phyloP scores from a whole-genome alignment of 2,888 invertebrate genomes.

The Volucella bombylans region DNA sequence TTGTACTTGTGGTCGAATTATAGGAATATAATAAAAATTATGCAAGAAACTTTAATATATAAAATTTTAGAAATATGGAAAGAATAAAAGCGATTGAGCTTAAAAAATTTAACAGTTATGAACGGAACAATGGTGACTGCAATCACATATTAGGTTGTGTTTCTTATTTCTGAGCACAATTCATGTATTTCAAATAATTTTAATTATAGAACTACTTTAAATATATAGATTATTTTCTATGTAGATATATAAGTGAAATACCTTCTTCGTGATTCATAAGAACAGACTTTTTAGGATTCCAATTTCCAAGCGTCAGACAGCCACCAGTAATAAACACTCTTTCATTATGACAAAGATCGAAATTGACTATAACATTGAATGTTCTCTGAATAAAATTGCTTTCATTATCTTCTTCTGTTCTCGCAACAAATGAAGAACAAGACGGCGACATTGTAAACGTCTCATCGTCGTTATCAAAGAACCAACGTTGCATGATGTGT shows the following conservation, averaged over 20 bases:
- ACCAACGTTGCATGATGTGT: slow-evolving; percentile 86
- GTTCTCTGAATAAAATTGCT: slow-evolving; percentile 77
- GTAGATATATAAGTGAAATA: slow-evolving; percentile 69
- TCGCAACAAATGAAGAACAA: slow-evolving; percentile 67
- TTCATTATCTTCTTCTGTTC: background rate
- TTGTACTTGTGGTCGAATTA: no score
- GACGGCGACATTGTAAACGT: slow-evolving; percentile 76
- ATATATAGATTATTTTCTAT: background rate
- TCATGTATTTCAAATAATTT: no score
- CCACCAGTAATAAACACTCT: slow-evolving; percentile 88
- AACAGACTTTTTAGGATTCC: slow-evolving; percentile 86
- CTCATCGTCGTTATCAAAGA: slow-evolving; percentile 85
- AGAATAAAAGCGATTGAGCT: no score
- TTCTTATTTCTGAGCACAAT: no score
- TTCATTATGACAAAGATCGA: slow-evolving; percentile 85
- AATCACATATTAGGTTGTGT: no score
- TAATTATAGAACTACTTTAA: no score
- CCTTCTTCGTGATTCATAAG: slow-evolving; percentile 83
- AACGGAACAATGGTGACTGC: no score
- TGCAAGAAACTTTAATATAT: no score
- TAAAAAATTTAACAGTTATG: no score
- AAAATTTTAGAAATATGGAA: no score
- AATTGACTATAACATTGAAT: slow-evolving; percentile 84
- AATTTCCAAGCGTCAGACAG: slow-evolving; percentile 87
- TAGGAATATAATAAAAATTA: no score